Conservation (phyloP, 2,888 invertebrate species). For the Nycteola revayana region DNA sequence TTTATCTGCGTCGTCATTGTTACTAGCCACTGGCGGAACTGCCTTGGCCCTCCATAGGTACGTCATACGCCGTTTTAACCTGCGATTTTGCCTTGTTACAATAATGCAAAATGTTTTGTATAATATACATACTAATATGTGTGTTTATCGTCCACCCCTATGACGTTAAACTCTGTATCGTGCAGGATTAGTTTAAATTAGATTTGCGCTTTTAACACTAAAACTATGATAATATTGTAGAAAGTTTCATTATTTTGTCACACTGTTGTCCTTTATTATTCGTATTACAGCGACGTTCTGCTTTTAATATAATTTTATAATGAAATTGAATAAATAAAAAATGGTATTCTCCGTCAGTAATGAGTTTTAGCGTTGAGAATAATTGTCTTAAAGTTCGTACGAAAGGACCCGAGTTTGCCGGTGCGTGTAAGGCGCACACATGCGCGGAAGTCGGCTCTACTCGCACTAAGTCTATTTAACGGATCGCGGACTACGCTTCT, state of each 20-base stretch:
- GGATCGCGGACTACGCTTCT: conserved; percentile 67
- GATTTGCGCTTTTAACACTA: conserved; percentile 27
- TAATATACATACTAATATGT: conserved; percentile 9
- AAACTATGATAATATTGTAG: conserved; percentile 7
- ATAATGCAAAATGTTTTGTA: conserved; percentile 18
- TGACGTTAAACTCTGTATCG: conserved; percentile 15
- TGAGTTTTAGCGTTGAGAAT: conserved; percentile 42
- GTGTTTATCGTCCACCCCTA: conserved; percentile 22
- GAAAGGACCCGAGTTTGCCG: conserved; percentile 55
- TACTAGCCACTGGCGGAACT: conserved; percentile 72
- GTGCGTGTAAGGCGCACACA: conserved; percentile 64
- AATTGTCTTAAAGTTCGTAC: conserved; percentile 53
- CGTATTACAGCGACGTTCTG: too few species aligned
- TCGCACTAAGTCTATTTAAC: conserved; percentile 72
- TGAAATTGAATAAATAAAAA: too few species aligned
- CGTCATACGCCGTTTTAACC: conserved; percentile 19
- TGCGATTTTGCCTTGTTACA: conserved; percentile 23
- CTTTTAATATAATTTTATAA: too few species aligned
- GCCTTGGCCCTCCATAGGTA: conserved; percentile 49
- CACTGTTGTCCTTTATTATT: too few species aligned
- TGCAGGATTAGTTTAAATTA: conserved; percentile 26
- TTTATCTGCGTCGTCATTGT: conserved; percentile 79
- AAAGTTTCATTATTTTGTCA: too few species aligned
- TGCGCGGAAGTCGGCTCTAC: conserved; percentile 71
- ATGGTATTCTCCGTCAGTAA: conserved; percentile 17